A percentile compares a stretch with the other conserved stretches of the same genome.
Evolutionary conservation across 2,797 vertebrate genomes (phyloP).

Genomic region (Scolopax bukidnonensis): DNA sequence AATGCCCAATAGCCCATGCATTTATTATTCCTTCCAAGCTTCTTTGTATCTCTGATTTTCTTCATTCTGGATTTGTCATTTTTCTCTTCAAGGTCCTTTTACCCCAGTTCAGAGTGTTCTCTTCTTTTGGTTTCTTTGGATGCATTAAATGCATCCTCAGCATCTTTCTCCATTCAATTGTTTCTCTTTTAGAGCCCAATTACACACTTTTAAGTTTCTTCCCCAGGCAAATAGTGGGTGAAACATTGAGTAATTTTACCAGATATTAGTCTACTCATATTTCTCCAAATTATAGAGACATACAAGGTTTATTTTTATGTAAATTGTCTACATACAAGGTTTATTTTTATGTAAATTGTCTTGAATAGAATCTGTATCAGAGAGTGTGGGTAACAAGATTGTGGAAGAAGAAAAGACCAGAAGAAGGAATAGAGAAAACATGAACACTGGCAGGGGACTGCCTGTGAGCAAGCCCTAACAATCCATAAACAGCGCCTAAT

Average conservation of each 20-base stretch:
- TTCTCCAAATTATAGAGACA: not conserved
- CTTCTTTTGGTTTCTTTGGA: not conserved
- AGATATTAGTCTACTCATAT: not conserved
- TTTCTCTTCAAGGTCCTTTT: not conserved
- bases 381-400: too few species aligned
- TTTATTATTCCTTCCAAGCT: not conserved
- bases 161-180: fast-evolving
- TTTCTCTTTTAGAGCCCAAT: not conserved
- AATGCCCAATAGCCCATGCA: fast-evolving
- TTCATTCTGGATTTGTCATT: not conserved
- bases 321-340: not conserved
- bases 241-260: not conserved
- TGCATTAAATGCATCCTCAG: too few species aligned
- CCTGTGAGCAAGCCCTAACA: too few species aligned
- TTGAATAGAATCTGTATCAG: not conserved
- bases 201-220: not conserved
- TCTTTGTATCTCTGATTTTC: not conserved
- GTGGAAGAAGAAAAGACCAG: too few species aligned
- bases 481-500: too few species aligned
- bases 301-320: not conserved
- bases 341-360: not conserved
- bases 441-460: too few species aligned
- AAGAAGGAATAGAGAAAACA: too few species aligned
- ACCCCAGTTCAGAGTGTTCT: not conserved
- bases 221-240: not conserved